These are phyloP conservation scores for Heliconius hermathena DNA, from an alignment of 1,140 invertebrate genomes.

Conservation along the genomic window DNA sequence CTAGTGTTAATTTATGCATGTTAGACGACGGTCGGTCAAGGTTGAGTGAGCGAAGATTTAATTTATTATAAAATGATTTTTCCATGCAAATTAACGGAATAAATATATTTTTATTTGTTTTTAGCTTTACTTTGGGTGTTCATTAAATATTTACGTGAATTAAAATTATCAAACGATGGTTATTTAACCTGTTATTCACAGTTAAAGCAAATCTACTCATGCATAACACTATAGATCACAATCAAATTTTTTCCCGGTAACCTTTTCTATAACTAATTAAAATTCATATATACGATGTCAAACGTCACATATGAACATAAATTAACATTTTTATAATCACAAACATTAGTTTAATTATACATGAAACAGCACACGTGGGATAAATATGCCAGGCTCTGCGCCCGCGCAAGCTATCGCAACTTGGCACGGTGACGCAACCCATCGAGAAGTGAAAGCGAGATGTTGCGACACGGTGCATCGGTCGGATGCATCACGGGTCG, in stretches of 20 bases:
- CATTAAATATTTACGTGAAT: not conserved
- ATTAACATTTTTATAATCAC: not conserved
- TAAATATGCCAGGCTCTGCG: slow-evolving; percentile 43
- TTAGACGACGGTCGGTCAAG: slow-evolving; percentile 34
- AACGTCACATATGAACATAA: not conserved
- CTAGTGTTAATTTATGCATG: slow-evolving; percentile 32
- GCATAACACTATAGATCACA: not conserved
- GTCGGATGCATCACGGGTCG: slow-evolving; percentile 65
- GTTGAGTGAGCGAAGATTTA: slow-evolving; percentile 26
- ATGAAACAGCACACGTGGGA: slow-evolving; percentile 31
- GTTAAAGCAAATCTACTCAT: slow-evolving; percentile 1
- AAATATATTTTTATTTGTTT: not conserved
- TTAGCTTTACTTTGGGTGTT: not conserved
- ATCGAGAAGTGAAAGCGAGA: slow-evolving; percentile 70
- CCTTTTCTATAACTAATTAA: slow-evolving; percentile 21
- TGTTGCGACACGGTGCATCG: slow-evolving; percentile 73
- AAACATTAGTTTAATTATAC: not conserved
- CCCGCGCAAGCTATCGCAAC: slow-evolving; percentile 58
- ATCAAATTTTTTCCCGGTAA: slow-evolving; percentile 25
- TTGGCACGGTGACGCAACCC: slow-evolving; percentile 60
- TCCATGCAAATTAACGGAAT: slow-evolving; percentile 20
- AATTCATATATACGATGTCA: not conserved
- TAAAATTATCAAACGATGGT: not conserved
- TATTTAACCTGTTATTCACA: not conserved
- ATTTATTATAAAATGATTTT: slow-evolving; percentile 19